Evolutionary conservation across 30 jellyfish, hydroid and myxozoan genomes (phyloP).

Genomic region (Cassiopea andromeda): DNA sequence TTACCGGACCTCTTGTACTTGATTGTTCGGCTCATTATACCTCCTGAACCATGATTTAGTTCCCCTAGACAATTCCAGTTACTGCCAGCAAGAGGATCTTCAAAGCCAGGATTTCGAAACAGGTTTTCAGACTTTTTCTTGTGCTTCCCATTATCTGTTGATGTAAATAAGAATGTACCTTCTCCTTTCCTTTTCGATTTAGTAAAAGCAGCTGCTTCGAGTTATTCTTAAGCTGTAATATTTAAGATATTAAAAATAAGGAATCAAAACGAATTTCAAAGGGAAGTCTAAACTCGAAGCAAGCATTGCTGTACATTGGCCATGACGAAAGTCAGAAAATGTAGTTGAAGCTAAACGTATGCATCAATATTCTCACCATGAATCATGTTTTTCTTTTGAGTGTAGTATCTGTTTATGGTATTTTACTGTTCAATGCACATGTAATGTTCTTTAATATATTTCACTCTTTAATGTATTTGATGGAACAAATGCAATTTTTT

Average conservation of each 20-base stretch:
- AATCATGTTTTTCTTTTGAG: too few species aligned
- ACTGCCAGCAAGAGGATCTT: constrained; percentile 36
- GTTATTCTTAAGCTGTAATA: not conserved
- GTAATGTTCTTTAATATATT: too few species aligned
- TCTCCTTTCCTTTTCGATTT: not conserved
- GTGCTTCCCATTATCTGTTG: not conserved
- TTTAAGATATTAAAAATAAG: not conserved
- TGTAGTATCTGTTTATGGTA: too few species aligned
- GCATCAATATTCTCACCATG: too few species aligned
- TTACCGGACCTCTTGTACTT: constrained; percentile 50
- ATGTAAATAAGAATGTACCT: not conserved
- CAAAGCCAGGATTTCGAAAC: constrained; percentile 71
- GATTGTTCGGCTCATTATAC: constrained; percentile 63
- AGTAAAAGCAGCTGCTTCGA: not conserved
- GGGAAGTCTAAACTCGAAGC: too few species aligned
- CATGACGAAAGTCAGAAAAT: too few species aligned
- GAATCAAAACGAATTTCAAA: not conserved
- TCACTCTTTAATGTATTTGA: too few species aligned
- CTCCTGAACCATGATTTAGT: constrained; percentile 71
- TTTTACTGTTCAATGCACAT: too few species aligned
- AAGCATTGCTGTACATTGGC: too few species aligned
- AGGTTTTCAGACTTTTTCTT: constrained; percentile 15
- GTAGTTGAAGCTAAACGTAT: too few species aligned
- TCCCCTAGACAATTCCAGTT: constrained; percentile 85
- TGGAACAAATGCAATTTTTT: too few species aligned